Evolutionary conservation across 2,113 vertebrate species (phyloP).

Genomic region (Periophthalmus modestus): DNA sequence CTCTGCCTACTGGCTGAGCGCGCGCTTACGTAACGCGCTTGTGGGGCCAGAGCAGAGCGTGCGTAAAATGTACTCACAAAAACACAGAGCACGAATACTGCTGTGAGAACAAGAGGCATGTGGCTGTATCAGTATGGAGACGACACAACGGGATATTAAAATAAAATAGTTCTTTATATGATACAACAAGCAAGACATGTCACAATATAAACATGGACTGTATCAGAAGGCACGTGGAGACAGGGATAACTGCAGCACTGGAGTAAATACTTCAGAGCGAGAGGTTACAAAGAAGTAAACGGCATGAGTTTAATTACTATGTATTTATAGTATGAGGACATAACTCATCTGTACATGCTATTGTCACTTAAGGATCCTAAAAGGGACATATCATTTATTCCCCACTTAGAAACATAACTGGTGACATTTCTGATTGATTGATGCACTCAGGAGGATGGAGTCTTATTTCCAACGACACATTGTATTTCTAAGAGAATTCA

Average conservation of each 20-base stretch:
- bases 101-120: background rate
- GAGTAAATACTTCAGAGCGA: too few species aligned
- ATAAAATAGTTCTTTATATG: background rate
- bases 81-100: background rate
- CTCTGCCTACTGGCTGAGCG: constrained; percentile 14
- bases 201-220: too few species aligned
- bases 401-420: too few species aligned
- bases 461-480: too few species aligned
- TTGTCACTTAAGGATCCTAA: too few species aligned
- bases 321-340: too few species aligned
- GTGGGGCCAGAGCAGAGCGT: constrained; percentile 31
- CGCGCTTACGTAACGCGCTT: constrained; percentile 63
- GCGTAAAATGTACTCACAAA: constrained; percentile 26
- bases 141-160: background rate
- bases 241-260: background rate
- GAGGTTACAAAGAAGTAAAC: too few species aligned
- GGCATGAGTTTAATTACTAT: too few species aligned
- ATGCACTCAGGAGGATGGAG: too few species aligned
- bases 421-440: too few species aligned
- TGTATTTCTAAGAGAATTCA: background rate
- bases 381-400: too few species aligned
- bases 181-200: background rate
- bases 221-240: background rate
- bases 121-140: background rate
- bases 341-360: too few species aligned